Evolutionary conservation across 2,888 invertebrate genomes (phyloP).

Genomic region (Diarsia brunnea): DNA sequence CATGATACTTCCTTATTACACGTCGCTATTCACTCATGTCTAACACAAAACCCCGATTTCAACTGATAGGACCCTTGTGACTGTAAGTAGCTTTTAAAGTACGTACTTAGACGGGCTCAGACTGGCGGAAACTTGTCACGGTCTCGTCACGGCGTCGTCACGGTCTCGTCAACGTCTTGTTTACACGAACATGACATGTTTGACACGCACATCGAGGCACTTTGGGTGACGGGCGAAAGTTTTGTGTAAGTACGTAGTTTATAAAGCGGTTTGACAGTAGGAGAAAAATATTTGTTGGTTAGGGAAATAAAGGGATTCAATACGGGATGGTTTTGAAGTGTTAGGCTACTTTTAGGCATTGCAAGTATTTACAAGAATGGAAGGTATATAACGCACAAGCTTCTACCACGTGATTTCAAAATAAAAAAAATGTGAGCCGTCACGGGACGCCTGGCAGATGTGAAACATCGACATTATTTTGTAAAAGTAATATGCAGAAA

Average conservation of each 20-base stretch:
- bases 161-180: constrained; percentile 62
- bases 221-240: constrained; percentile 39
- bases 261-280: not conserved
- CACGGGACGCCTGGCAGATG: too few species aligned
- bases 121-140: constrained; percentile 56
- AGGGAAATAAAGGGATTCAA: not conserved
- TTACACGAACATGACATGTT: constrained; percentile 61
- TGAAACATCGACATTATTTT: too few species aligned
- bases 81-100: constrained; percentile 63
- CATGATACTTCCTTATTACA: too few species aligned
- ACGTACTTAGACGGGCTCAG: constrained; percentile 61
- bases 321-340: not conserved
- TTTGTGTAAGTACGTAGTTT: constrained; percentile 13
- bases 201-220: constrained; percentile 36
- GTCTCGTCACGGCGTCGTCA: constrained; percentile 33
- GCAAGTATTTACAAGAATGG: not conserved
- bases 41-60: constrained; percentile 37
- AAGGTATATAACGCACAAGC: too few species aligned
- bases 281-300: not conserved
- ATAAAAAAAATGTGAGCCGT: too few species aligned
- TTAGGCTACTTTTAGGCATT: not conserved
- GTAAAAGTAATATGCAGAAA: too few species aligned
- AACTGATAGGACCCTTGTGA: constrained; percentile 64
- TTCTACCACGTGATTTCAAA: too few species aligned
- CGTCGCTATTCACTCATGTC: constrained; percentile 11